Conservation (phyloP, 1,140 invertebrate species). For the Elysia chlorotica region DNA sequence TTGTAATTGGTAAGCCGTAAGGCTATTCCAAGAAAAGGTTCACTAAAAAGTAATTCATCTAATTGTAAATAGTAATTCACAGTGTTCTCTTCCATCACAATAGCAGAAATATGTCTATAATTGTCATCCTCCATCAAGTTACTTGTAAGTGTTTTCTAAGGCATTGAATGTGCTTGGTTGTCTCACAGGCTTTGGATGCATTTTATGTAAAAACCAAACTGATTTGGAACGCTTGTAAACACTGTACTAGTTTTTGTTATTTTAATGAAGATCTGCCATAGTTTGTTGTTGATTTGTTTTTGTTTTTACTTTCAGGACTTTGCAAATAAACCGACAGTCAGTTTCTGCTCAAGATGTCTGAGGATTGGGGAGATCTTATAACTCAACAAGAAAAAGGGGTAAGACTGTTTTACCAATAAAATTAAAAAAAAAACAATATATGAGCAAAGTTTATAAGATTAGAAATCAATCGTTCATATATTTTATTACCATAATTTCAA, state of each 20-base stretch:
- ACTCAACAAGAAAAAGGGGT: slow-evolving; percentile 11
- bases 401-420: slow-evolving; percentile 10
- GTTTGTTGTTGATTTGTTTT: background rate
- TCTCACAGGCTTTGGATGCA: no score
- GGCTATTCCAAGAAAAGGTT: no score
- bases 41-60: no score
- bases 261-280: background rate
- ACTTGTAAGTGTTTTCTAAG: no score
- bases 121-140: no score
- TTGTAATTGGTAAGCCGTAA: no score
- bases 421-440: background rate
- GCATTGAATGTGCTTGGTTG: no score
- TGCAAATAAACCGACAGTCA: background rate
- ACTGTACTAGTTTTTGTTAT: background rate
- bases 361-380: slow-evolving; percentile 14
- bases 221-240: background rate
- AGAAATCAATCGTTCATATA: background rate
- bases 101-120: no score
- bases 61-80: no score
- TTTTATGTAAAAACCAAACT: background rate
- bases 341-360: background rate
- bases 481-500: background rate
- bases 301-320: background rate
- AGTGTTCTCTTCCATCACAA: no score
- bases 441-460: background rate